Base-by-base conservation (phyloP, 2,113 vertebrate genomes). In the Rana temporaria region DNA sequence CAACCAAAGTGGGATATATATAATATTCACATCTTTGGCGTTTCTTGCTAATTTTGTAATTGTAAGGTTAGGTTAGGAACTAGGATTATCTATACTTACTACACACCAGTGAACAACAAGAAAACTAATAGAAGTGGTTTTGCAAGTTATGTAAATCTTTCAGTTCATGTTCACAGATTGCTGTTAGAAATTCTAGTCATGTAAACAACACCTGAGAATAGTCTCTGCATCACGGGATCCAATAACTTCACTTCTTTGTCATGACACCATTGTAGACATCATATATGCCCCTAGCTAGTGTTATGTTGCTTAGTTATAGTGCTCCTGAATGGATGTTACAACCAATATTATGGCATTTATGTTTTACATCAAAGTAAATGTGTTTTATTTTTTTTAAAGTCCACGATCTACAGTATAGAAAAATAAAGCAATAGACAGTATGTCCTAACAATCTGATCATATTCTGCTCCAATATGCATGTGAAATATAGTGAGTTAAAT, bases 161-260 rank as follows among this genome's bases (percentile, higher is more conserved):
- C 3, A n/a, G 24, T 63, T 67, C 26, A 67, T 34, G 32, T 17
- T 32, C 64, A 67, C 30, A 34, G 4, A 69, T 42, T 69, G 17
- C 4, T 7, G 18, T 3, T 67, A 30, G 65, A 34, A 67, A 67
- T 38, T 17, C 32, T 42, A 48, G 38, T 52, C 67, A 69, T 48
- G 69, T 48, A 55, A 71, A 53, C 42, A 71, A 71, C 48, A 71
- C 24, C 14, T 67, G 65, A 38, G 48, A 71, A 71, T 52, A 8
- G 48, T 38, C 67, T 55, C 24, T 71, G 69, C 26, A 52, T 71
- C 69, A 71, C 12, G 55, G 69, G 48, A 53, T 71, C 69, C 22
- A 71, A 55, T 71, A 55, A 16, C 69, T 55, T 52, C 2, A 17
- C 38, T 70, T 19, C 18, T 71, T 55, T 71, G 20, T 53, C 20